These are phyloP conservation scores for Gymnodraco acuticeps DNA, from an alignment of 2,797 vertebrate species.

Conservation along the genomic window DNA sequence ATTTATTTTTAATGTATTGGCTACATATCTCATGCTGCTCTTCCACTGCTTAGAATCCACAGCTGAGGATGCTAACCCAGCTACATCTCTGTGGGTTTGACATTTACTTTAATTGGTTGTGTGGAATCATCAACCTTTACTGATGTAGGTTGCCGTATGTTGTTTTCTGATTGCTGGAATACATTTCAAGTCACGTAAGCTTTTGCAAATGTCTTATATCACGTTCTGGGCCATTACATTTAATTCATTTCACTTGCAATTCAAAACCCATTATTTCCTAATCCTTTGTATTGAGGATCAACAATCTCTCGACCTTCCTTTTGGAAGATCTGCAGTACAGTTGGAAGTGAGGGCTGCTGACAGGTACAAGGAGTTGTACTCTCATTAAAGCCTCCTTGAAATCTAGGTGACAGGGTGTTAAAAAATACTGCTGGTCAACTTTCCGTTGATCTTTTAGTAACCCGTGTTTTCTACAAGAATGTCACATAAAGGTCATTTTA, in stretches of 20 bases:
- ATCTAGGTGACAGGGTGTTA: conserved; percentile 17
- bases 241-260: not conserved
- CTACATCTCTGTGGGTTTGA: conserved; percentile 30
- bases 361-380: conserved; percentile 21
- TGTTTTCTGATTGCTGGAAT: not conserved
- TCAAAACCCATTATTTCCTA: conserved; percentile 6
- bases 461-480: conserved; percentile 20
- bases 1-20: too few relatives aligned
- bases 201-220: not conserved
- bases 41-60: not conserved
- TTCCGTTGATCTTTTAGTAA: conserved; percentile 34
- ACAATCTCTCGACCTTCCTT: not conserved
- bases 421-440: conserved; percentile 40
- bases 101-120: conserved; percentile 31
- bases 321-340: conserved; percentile 2
- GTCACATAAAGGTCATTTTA: conserved; percentile 39
- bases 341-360: conserved; percentile 16
- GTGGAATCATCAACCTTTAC: conserved; percentile 4
- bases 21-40: not conserved
- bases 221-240: not conserved
- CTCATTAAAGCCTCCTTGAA: conserved; percentile 37
- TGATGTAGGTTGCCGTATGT: not conserved
- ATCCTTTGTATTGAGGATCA: not conserved
- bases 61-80: not conserved
- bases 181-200: not conserved